Base-by-base conservation (phyloP, 2,113 vertebrate species). In the Archocentrus centrarchus region DNA sequence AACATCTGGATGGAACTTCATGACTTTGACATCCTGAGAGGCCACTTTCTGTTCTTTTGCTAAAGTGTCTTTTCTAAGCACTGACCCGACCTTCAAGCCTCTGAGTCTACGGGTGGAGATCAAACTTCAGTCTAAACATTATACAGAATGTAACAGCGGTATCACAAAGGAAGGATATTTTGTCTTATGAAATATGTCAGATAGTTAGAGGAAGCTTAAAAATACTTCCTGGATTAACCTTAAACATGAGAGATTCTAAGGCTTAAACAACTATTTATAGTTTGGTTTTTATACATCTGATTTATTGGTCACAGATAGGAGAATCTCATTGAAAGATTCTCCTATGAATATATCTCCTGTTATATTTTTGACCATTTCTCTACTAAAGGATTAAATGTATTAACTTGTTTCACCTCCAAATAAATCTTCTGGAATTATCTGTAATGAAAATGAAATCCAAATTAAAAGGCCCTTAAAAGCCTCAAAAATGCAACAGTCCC, bases 351-450 rank as follows among this genome's bases (percentile, higher is more conserved):
- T 7, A 35, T 30, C 30, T 6, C 3, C 5, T 6, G 3, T 0
- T 27, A 39, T 44, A 47, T 27, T 68, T 68, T 50, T 13, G 24
- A 70, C 24, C 41, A 47, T 27, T 47, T 68, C 22, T 47, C 41
- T 18, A 68, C 44, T 47, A 4, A 47, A 50, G 50, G 47, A 0
- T 0, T 50, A 70, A 20, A 50, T 18, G 18, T 70, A 50, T 70
- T 3, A 20, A 70, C 24, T 20, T 73, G 32, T 53, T 32, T 32
- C 27, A 73, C 27, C 24, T 70, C 44, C 24, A 53, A 58, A 73
- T 53, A 32, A 53, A 17, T 73, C 17, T 53, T 32, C 27, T 53
- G 66, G 66, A 70, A 50, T 50, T 30, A 0, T 70, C 11, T 32
- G 44, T 32, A 50, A 47, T 30, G 24, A 70, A 53, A 70, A 53